Evolutionary conservation across 2,797 vertebrate species (phyloP).

Genomic region (Prionace glauca): DNA sequence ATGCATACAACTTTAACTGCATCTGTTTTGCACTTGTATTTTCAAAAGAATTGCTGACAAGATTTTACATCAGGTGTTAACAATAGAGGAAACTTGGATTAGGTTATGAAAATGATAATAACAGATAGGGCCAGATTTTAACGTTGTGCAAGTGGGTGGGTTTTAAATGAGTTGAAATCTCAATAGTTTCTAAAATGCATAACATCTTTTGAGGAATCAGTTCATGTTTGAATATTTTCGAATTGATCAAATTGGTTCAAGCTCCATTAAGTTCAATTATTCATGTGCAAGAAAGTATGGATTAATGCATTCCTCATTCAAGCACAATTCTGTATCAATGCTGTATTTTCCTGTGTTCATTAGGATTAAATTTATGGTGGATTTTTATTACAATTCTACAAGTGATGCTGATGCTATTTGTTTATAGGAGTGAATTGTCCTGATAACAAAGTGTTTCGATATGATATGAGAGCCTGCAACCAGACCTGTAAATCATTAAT

Average conservation of each 20-base stretch:
- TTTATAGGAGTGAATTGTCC: background rate
- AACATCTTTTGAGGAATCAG: background rate
- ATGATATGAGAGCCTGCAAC: constrained; percentile 49
- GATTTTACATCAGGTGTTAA: background rate
- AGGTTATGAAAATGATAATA: background rate
- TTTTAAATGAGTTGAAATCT: background rate
- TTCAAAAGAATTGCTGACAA: background rate
- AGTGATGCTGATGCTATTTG: background rate
- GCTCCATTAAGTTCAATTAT: background rate
- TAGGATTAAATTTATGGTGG: background rate
- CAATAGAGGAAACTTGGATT: background rate
- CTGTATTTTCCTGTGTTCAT: background rate
- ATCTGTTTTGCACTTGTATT: background rate
- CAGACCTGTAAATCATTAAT: constrained; percentile 48
- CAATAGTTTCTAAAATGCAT: background rate
- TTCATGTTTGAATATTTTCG: background rate
- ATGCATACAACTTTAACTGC: background rate
- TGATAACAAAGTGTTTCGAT: constrained; percentile 46
- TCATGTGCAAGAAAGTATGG: background rate
- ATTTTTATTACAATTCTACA: background rate
- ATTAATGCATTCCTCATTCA: background rate
- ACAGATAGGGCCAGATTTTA: background rate
- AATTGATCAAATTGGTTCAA: background rate
- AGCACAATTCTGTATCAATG: background rate
- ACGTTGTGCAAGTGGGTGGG: background rate